A percentile compares a stretch with the other conserved stretches of the same genome.
Evolutionary conservation across 2,888 invertebrate species (phyloP).

Genomic region (Flexamia atlantica): DNA sequence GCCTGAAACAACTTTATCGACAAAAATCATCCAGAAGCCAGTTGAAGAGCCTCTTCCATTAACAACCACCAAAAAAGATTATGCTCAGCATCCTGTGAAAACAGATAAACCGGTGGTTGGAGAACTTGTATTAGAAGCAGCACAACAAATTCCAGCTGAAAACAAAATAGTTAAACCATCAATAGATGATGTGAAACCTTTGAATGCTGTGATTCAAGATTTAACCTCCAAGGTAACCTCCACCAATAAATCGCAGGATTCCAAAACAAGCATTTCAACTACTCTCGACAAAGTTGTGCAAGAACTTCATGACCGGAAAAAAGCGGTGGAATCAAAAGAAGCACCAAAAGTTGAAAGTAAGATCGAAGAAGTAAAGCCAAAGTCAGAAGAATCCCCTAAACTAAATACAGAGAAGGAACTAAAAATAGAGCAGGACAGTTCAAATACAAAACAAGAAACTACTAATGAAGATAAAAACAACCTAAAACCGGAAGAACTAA

Average conservation of each 20-base stretch:
- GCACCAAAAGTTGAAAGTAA: conserved; percentile 47
- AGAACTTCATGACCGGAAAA: conserved; percentile 66
- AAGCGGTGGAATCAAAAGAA: conserved; percentile 64
- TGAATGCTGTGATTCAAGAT: conserved; percentile 69
- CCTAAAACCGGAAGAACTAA: background rate
- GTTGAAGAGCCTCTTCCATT: conserved; percentile 30
- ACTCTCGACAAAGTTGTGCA: conserved; percentile 67
- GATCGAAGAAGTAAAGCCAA: background rate
- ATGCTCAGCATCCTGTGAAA: conserved; percentile 8
- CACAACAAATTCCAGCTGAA: conserved; percentile 46
- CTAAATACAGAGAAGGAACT: conserved; percentile 27
- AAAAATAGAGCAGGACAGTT: conserved; percentile 1
- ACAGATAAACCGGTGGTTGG: conserved; percentile 2
- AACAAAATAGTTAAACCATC: conserved; percentile 48
- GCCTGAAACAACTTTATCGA: conserved; percentile 16
- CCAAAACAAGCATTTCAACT: conserved; percentile 63
- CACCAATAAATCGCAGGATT: conserved; percentile 41
- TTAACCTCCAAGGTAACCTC: conserved; percentile 63
- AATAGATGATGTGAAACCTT: conserved; percentile 65
- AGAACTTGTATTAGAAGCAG: conserved; percentile 61
- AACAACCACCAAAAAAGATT: conserved; percentile 48
- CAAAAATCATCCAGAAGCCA: conserved; percentile 6
- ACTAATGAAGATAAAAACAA: background rate
- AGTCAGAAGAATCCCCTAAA: conserved; percentile 21
- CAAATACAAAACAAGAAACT: conserved; percentile 40